A percentile compares a stretch with the other conserved stretches of the same genome.
These are phyloP conservation scores for Lasioglossum lativentre DNA, from an alignment of 2,888 invertebrate species.

Conservation along the genomic window DNA sequence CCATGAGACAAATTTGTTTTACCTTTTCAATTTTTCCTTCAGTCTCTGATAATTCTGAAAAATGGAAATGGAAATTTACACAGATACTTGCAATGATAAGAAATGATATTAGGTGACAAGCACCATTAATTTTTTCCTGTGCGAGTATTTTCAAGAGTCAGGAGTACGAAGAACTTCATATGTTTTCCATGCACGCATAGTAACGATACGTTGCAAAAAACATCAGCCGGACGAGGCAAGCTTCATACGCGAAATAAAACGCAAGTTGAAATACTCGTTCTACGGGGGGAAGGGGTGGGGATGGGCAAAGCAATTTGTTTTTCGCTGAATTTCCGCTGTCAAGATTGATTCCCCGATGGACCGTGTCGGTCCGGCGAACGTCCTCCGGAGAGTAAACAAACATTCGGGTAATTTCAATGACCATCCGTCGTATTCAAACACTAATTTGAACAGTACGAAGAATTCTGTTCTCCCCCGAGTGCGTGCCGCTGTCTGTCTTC, in stretches of 20 bases:
- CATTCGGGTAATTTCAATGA: slow-evolving; percentile 79
- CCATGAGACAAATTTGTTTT: too few relatives aligned
- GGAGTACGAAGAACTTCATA: neutral
- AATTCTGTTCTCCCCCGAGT: slow-evolving; percentile 49
- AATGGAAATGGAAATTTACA: neutral
- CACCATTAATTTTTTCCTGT: too few relatives aligned
- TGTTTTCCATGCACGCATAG: neutral
- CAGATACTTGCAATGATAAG: neutral
- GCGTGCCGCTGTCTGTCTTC: slow-evolving; percentile 42
- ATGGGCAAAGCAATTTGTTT: slow-evolving; percentile 75
- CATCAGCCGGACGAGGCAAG: neutral
- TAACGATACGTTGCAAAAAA: neutral
- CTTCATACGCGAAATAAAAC: slow-evolving; percentile 8
- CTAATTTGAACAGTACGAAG: slow-evolving; percentile 69
- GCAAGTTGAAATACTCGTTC: slow-evolving; percentile 26
- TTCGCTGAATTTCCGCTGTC: slow-evolving; percentile 79
- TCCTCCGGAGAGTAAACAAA: slow-evolving; percentile 64
- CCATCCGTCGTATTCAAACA: slow-evolving; percentile 75
- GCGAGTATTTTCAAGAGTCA: neutral
- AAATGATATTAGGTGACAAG: neutral
- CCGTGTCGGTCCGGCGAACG: slow-evolving; percentile 59
- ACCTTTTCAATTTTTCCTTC: too few relatives aligned
- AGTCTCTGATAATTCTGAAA: neutral
- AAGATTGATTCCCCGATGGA: slow-evolving; percentile 80
- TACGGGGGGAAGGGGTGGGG: neutral